Evolutionary conservation across 2,113 vertebrate genomes (phyloP), one percentile per base, ranked within the genome.

Genomic region (Psittacula cyanocephala): DNA sequence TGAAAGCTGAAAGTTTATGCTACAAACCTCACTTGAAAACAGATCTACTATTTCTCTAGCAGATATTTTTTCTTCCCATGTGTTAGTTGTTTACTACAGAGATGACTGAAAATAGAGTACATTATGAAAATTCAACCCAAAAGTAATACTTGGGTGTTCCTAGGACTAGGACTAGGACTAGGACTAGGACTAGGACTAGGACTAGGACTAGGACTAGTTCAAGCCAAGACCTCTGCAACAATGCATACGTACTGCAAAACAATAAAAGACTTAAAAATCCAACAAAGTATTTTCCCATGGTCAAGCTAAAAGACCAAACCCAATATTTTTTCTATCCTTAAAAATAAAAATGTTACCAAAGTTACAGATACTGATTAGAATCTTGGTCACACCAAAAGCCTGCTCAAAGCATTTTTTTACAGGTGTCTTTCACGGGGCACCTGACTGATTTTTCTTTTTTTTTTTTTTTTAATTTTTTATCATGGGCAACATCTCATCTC

Each of bases 341-440:
- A 55, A 68, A 57, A 64, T 46, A 18, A 27, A 33, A 28, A 27
- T 8, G 3, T 3, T 39, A 35, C 20, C 8, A 13, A 50, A 79
- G 2, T 67, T 71, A 27, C 18, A 71, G n/a, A 7, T 27, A 7
- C 6, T 71, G 13, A 35, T 4, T 68, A 28, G 13, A 67, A 71
- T 68, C 55, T 74, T 57, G 16, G 1, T n/a, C 11, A 41, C 17
- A 77, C 4, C 1, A 69, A 43, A 83, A 69, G 65, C 20, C 17
- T 62, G 3, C 17, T 81, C 19, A 9, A 83, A 35, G 5, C 4
- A 13, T 6, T 52, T 76, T 81, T 71, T 86, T 19, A n/a, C 3
- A 46, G 6, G 2, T 72, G 8, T 1, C 4, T 53, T 71, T 33
- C 31, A 15, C 35, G 17, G 3, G 33, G 2, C 2, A 57, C 31